Percentiles rank a stretch among this genome's conserved stretches.
These are phyloP conservation scores for Idaea aversata DNA, from an alignment of 2,888 invertebrate species.

Conservation along the genomic window DNA sequence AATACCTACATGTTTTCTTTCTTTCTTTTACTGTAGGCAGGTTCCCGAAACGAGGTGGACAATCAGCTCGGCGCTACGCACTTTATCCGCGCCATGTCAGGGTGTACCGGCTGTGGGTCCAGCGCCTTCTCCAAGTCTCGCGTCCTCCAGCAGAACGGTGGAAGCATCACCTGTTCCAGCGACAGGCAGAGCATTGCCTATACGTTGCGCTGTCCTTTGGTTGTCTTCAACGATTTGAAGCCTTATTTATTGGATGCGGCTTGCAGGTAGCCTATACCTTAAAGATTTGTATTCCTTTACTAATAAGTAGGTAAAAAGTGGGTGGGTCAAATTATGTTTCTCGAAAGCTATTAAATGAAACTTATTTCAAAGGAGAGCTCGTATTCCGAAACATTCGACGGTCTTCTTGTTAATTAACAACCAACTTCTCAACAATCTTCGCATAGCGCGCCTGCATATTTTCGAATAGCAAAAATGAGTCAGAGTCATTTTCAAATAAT, in stretches of 20 bases:
- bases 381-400: no score
- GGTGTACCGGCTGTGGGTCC: slow-evolving; percentile 84
- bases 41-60: slow-evolving; percentile 90
- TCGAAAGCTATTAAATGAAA: no score
- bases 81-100: slow-evolving; percentile 87
- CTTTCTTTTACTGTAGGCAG: slow-evolving; percentile 79
- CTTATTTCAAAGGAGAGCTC: no score
- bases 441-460: not conserved
- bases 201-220: slow-evolving; percentile 76
- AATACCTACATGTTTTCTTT: not conserved
- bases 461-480: not conserved
- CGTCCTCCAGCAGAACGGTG: slow-evolving; percentile 87
- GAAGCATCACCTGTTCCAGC: slow-evolving; percentile 81
- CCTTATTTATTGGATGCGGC: slow-evolving; percentile 56
- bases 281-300: slow-evolving; percentile 1
- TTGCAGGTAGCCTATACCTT: slow-evolving; percentile 39
- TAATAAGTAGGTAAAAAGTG: no score
- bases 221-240: slow-evolving; percentile 46
- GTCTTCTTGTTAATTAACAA: no score
- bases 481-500: not conserved
- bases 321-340: no score
- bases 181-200: slow-evolving; percentile 91
- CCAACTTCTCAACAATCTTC: no score
- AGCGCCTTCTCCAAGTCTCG: slow-evolving; percentile 86
- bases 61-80: slow-evolving; percentile 89